Conservation (phyloP, 2,888 invertebrate genomes). For the Drosophila lutescens region DNA sequence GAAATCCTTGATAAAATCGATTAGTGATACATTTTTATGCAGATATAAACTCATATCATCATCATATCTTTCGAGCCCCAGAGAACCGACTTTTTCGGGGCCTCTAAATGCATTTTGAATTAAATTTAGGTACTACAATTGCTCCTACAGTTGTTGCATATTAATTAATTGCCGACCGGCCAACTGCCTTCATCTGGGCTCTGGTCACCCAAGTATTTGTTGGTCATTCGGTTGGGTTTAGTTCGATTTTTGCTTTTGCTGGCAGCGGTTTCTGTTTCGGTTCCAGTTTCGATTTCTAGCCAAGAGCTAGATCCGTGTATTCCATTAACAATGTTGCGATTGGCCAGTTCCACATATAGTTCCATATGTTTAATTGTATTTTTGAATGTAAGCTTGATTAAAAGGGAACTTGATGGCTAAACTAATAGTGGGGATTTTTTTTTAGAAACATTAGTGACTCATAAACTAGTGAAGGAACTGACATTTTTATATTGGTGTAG, state of each 20-base stretch:
- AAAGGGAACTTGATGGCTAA: neutral
- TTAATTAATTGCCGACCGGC: constrained; percentile 58
- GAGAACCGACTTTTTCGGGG: constrained; percentile 26
- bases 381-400: constrained; percentile 58
- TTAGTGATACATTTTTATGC: neutral
- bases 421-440: neutral
- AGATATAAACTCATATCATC: constrained; percentile 1
- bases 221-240: constrained; percentile 18
- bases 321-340: constrained; percentile 56
- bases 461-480: neutral
- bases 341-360: constrained; percentile 50
- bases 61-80: neutral
- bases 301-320: constrained; percentile 29
- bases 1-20: neutral
- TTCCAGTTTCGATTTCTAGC: constrained; percentile 34
- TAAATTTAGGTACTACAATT: constrained; percentile 54
- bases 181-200: constrained; percentile 50
- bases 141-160: constrained; percentile 56
- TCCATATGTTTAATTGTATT: constrained; percentile 51
- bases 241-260: constrained; percentile 52
- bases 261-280: constrained; percentile 44
- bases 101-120: constrained; percentile 38
- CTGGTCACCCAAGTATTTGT: constrained; percentile 29
- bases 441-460: neutral
- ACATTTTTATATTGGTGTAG: neutral